phyloP scores from a whole-genome alignment of 2,888 invertebrate genomes.

The Clostera curtula region DNA sequence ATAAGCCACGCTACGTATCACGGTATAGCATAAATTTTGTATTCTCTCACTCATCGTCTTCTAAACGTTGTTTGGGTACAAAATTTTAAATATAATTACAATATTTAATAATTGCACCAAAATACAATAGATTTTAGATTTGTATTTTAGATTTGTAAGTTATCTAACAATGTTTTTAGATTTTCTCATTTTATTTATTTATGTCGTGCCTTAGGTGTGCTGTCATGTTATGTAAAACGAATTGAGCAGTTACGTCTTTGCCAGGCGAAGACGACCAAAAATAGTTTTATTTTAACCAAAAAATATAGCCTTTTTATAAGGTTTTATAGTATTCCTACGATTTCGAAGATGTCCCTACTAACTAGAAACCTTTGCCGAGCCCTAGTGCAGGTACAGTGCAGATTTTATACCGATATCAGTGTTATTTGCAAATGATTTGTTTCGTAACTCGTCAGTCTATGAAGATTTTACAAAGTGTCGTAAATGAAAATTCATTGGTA shows the following conservation, averaged over 20 bases:
- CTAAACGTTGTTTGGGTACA: no score
- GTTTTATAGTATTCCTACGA: slow-evolving; percentile 16
- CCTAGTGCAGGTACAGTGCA: slow-evolving; percentile 49
- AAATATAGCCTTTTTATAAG: slow-evolving; percentile 36
- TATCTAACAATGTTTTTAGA: no score
- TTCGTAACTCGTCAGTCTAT: slow-evolving; percentile 49
- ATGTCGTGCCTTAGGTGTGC: no score
- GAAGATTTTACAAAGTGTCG: slow-evolving; percentile 5
- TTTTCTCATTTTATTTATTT: no score
- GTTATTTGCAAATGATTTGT: slow-evolving; percentile 24
- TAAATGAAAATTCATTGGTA: slow-evolving; percentile 5
- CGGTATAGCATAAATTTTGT: no score
- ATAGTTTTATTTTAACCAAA: slow-evolving; percentile 39
- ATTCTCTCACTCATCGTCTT: no score
- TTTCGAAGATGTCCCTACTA: slow-evolving; percentile 51
- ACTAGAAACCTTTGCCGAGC: slow-evolving; percentile 56
- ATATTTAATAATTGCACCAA: no score
- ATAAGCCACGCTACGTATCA: no score
- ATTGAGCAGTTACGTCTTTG: slow-evolving; percentile 38
- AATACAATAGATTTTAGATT: no score
- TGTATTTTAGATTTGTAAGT: no score
- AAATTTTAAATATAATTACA: no score
- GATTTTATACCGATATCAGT: slow-evolving; percentile 3
- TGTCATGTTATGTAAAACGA: slow-evolving; percentile 32
- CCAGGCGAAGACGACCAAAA: slow-evolving; percentile 39